Evolutionary conservation across 1,140 invertebrate genomes (phyloP), one percentile per base, ranked within the genome.

Genomic region (Lasioglossum baleicum): DNA sequence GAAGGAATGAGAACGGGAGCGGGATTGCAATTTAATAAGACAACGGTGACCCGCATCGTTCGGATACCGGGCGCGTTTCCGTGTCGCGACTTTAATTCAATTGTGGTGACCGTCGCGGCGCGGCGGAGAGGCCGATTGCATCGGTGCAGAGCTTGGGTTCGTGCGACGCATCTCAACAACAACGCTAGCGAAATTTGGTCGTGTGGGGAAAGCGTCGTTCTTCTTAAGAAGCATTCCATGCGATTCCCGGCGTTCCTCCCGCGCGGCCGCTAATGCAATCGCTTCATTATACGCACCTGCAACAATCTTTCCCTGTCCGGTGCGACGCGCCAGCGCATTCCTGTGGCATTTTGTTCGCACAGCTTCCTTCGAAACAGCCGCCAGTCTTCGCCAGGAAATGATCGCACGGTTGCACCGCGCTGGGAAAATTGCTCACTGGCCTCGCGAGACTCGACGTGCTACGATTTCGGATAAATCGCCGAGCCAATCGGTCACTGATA

Each of bases 1-100:
- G 10, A 20, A 8, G 31, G n/a, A 17, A 69, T 0, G 17, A 56
- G 22, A 17, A 1, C 20, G 56, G 0, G 20, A 5, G 20, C 15
- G 67, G 51, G 68, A 71, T 60, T 71, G 68, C 53, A 71, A 60
- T 71, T 71, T 71, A 71, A 71, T 71, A 71, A 71, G 53, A 60
- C 53, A 17, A 60, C n/a, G 53, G 17, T 60, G 53, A 71, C 53
- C 53, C 68, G 53, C 56, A 60, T 70, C 68, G 68, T 58, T 51
- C 7, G 42, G 17, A 65, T 65, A 42, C 31, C 44, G 13, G 7
- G 35, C 20, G 48, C 31, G 60, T 75, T 40, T 56, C 61, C 15
- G 10, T 42, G 17, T 22, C 44, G 8, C 61, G 48, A 5, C 17
- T 75, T 64, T 75, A 67, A 75, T 67, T 56, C 35, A 58, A 75